These are phyloP conservation scores for Rhyacophila brunnea DNA, from an alignment of 1,140 invertebrate species.

Conservation along the genomic window DNA sequence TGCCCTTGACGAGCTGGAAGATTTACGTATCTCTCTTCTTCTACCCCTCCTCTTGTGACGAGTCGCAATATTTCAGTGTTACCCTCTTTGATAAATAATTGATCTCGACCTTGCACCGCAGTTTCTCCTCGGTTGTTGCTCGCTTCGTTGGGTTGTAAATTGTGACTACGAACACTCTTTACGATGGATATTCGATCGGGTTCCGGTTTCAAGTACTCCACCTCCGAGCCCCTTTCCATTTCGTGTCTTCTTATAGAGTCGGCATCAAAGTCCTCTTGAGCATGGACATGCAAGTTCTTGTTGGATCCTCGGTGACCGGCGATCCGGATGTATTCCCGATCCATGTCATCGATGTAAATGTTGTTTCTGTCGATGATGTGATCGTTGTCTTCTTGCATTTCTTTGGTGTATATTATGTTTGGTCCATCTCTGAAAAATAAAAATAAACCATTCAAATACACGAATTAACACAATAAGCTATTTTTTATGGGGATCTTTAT, in stretches of 20 bases:
- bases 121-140: constrained; percentile 39
- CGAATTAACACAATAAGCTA: no score
- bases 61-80: constrained; percentile 78
- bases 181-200: constrained; percentile 41
- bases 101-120: constrained; percentile 57
- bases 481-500: no score
- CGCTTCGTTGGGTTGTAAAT: constrained; percentile 40
- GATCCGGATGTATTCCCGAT: constrained; percentile 55
- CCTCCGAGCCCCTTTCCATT: constrained; percentile 72
- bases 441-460: no score
- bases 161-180: constrained; percentile 40
- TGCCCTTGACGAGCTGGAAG: constrained; percentile 53
- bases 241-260: constrained; percentile 73
- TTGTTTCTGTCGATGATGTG: constrained; percentile 55
- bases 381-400: constrained; percentile 53
- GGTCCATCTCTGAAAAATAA: constrained; percentile 49
- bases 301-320: constrained; percentile 49
- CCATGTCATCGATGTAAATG: constrained; percentile 60
- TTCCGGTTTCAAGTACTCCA: constrained; percentile 52
- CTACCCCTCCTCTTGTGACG: constrained; percentile 70
- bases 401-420: constrained; percentile 57
- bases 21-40: constrained; percentile 62
- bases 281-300: constrained; percentile 49
- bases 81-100: constrained; percentile 76
- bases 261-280: constrained; percentile 55